These are phyloP conservation scores for Elymnias hypermnestra DNA, from an alignment of 1,140 invertebrate genomes.

Conservation along the genomic window DNA sequence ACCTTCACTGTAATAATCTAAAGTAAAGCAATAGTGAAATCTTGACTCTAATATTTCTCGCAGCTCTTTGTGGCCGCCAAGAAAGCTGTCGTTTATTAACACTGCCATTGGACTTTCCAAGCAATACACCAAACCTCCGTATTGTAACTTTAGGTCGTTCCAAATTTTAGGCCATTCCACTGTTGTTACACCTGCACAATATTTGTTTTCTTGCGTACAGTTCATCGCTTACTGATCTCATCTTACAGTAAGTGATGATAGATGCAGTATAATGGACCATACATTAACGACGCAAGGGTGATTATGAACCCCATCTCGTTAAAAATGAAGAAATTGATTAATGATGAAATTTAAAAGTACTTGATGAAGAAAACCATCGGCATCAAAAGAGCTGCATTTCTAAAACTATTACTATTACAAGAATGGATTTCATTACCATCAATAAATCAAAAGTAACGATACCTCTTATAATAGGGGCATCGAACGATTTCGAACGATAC, in stretches of 20 bases:
- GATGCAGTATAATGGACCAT: no score
- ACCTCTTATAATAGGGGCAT: slow-evolving; percentile 51
- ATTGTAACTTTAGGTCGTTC: slow-evolving; percentile 47
- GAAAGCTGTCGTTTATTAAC: slow-evolving; percentile 55
- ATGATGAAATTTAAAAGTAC: no score
- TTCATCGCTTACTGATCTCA: no score
- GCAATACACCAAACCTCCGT: slow-evolving; percentile 44
- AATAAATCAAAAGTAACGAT: no score
- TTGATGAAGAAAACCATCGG: no score
- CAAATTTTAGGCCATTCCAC: slow-evolving; percentile 52
- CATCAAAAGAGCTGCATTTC: no score
- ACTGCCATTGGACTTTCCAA: slow-evolving; percentile 53
- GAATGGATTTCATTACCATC: no score
- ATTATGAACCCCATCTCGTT: no score
- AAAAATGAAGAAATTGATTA: no score
- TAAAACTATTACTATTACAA: slow-evolving; percentile 2
- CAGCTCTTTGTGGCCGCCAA: slow-evolving; percentile 67
- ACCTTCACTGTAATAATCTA: slow-evolving; percentile 61
- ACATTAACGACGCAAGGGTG: no score
- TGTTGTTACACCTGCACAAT: slow-evolving; percentile 39
- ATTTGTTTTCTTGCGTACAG: background rate
- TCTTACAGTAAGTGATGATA: no score
- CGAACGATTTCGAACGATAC: slow-evolving; percentile 46
- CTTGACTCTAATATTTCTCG: slow-evolving; percentile 52
- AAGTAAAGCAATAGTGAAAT: slow-evolving; percentile 47